A percentile compares a stretch with the other conserved stretches of the same genome.
Evolutionary conservation across 2,888 invertebrate species (phyloP).

Genomic region (Cryptocheilus praepositus): DNA sequence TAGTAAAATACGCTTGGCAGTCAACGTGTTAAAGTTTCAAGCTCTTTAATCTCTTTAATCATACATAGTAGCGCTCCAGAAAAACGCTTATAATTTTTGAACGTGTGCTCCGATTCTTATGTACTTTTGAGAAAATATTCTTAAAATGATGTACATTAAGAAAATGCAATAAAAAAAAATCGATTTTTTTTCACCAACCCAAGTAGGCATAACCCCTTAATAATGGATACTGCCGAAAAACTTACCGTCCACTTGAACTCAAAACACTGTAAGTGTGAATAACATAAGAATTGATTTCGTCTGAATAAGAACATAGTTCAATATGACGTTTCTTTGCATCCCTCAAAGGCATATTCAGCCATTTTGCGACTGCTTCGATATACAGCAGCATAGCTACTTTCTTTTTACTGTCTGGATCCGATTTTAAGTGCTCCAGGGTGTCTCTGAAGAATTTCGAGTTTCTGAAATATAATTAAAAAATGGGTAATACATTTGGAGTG

Average conservation of each 20-base stretch:
- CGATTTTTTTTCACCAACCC: too few relatives aligned
- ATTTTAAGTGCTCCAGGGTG: slow-evolving; percentile 43
- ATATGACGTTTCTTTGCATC: slow-evolving; percentile 53
- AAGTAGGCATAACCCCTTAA: too few relatives aligned
- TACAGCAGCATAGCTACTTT: slow-evolving; percentile 65
- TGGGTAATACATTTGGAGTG: not conserved
- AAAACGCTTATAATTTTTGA: too few relatives aligned
- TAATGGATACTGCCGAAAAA: too few relatives aligned
- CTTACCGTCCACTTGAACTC: slow-evolving; percentile 63
- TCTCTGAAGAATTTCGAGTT: slow-evolving; percentile 56
- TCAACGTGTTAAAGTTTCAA: too few relatives aligned
- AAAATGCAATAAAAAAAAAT: too few relatives aligned
- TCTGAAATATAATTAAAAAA: slow-evolving; percentile 32
- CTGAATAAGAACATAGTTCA: slow-evolving; percentile 53
- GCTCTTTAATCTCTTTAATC: too few relatives aligned
- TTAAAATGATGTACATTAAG: too few relatives aligned
- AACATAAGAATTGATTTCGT: slow-evolving; percentile 56
- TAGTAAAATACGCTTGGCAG: too few relatives aligned
- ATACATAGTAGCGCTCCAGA: too few relatives aligned
- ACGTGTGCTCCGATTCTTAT: too few relatives aligned
- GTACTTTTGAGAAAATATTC: too few relatives aligned
- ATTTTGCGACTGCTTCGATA: slow-evolving; percentile 57
- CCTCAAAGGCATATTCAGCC: slow-evolving; percentile 63
- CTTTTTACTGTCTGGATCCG: slow-evolving; percentile 41
- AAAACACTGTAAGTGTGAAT: slow-evolving; percentile 61